Conservation (phyloP, 1,140 invertebrate species). For the Caerostris extrusa region DNA sequence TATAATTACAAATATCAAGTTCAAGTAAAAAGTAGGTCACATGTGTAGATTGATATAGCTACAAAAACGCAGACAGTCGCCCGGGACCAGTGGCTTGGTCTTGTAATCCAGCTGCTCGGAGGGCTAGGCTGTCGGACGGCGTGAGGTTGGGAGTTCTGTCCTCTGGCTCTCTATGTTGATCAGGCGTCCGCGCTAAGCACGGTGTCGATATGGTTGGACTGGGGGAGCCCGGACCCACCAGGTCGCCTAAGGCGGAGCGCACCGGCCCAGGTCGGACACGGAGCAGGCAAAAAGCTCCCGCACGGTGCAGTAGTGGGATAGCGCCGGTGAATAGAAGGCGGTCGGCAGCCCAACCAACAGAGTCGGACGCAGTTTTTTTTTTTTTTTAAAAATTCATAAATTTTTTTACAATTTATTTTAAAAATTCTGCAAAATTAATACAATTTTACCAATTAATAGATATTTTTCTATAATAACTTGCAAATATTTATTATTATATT, state of each 20-base stretch:
- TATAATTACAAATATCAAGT: too few relatives aligned
- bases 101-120: constrained; percentile 84
- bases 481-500: too few relatives aligned
- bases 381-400: too few relatives aligned
- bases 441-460: too few relatives aligned
- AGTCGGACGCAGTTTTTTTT: constrained; percentile 86
- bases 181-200: constrained; percentile 84
- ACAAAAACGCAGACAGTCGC: too few relatives aligned
- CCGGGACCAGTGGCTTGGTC: constrained; percentile 82
- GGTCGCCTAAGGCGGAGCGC: constrained; percentile 96
- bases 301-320: constrained; percentile 98
- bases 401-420: too few relatives aligned
- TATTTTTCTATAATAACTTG: too few relatives aligned
- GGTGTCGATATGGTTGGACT: constrained; percentile 90
- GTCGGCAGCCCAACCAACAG: constrained; percentile 91
- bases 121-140: constrained; percentile 81
- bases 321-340: constrained; percentile 94
- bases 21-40: too few relatives aligned
- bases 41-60: too few relatives aligned
- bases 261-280: constrained; percentile 94
- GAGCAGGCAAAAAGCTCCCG: constrained; percentile 86
- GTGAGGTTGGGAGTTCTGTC: constrained; percentile 80
- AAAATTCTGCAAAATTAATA: too few relatives aligned
- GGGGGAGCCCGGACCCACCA: constrained; percentile 89
- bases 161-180: constrained; percentile 83